Evolutionary conservation across 2,797 vertebrate genomes (phyloP).

Genomic region (Borostomias antarcticus): DNA sequence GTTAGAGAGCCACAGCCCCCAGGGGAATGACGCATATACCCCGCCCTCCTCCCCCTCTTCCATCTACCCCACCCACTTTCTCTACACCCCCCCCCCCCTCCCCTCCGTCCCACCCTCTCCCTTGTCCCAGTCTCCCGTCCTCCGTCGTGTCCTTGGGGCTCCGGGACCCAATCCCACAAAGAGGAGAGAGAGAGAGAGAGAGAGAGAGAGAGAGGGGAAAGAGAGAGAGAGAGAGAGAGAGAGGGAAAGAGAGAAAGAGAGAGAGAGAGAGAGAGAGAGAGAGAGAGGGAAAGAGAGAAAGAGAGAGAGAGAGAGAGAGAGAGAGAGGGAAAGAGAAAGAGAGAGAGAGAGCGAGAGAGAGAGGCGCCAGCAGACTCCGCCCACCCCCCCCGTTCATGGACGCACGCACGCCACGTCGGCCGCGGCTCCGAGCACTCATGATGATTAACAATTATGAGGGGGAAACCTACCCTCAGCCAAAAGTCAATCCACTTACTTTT

Average conservation of each 20-base stretch:
- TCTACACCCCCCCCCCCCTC: not conserved
- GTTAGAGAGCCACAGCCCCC: constrained; percentile 32
- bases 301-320: not conserved
- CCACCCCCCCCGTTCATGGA: constrained; percentile 63
- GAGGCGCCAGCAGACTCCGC: not conserved
- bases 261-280: not conserved
- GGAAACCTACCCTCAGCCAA: constrained; percentile 61
- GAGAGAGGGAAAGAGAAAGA: not conserved
- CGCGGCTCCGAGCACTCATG: constrained; percentile 74
- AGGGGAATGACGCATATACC: constrained; percentile 59
- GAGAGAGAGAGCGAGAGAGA: too few species aligned
- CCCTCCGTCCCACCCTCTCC: constrained; percentile 33
- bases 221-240: not conserved
- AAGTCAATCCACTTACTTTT: constrained; percentile 73
- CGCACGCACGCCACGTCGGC: constrained; percentile 66
- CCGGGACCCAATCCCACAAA: constrained; percentile 74
- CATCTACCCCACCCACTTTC: not conserved
- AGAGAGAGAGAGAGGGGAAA: constrained; percentile 22
- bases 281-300: constrained; percentile 59
- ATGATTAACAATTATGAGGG: constrained; percentile 79
- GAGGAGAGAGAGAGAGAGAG: constrained; percentile 38
- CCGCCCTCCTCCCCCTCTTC: constrained; percentile 17
- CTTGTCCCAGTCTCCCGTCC: constrained; percentile 52
- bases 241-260: not conserved
- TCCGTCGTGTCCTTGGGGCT: constrained; percentile 73